Base-by-base conservation (phyloP, 2,113 vertebrate species). In the Eulemur rufifrons region DNA sequence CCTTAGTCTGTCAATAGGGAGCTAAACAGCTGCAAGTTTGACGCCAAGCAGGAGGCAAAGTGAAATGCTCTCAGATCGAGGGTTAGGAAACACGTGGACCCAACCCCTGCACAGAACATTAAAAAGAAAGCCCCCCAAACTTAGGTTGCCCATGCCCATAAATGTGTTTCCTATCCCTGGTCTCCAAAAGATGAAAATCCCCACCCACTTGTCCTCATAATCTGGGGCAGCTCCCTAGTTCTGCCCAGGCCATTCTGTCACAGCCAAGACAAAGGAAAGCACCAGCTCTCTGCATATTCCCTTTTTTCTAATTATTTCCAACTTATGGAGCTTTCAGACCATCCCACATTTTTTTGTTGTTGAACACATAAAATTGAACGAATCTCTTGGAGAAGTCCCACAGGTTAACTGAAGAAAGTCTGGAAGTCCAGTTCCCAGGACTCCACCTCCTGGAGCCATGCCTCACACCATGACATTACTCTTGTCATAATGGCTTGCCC, bases 101-200 rank as follows among this genome's bases (percentile, higher is more conserved):
- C 32, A 2, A 8, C 11, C 8, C 20, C 37, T 13, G 5, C 45
- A 45, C 4, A 63, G 29, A 32, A 50, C 2, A 1, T 4, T 32
- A 56, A 4, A 18, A 21, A 45, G 20, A n/a, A 50, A 71, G 64
- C 14, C 0, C 20, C 17, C 9, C 29, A 34, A 47, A n/a, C 54
- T 39, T 4, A 47, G 39, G 13, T 2, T 34, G 6, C 42, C 64
- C 0, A 0, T 25, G 68, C 13, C 34, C 4, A 0, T 50, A 59
- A 59, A 37, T 27, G 5, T 4, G n/a, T 21, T 68, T 25, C 84
- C 80, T 32, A 37, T 1, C 2, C 8, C 32, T 25, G 25, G 25
- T 59, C 69, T 90, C 47, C 50, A 80, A 21, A 63, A 50, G 59
- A 94, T 21, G 34, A 68, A 74, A 92, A 59, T 8, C 1, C 47